Base-by-base conservation (phyloP, 2,888 invertebrate genomes). In the Dascillus cervinus region DNA sequence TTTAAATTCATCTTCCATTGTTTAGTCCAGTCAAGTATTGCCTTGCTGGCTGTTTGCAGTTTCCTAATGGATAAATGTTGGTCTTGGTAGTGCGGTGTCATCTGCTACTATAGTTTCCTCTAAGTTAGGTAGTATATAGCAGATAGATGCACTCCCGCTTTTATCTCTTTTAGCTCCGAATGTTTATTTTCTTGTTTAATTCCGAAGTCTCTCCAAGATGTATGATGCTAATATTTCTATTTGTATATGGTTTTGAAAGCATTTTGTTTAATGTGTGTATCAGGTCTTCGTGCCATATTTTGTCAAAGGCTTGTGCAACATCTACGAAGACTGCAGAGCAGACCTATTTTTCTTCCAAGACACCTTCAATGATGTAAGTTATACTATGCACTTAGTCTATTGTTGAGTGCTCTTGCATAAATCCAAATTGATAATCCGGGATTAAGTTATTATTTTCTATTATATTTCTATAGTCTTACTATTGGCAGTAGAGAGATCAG, bases 251-350 rank as follows among this genome's bases (percentile, higher is more conserved):
- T 17, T 32, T 13, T 27, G 33, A 37, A 17, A 41, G 22, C 5
- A 32, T 8, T 30, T 19, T 32, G 3, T 19, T 37, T 13, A 37
- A n/a, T 32, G 36, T 39, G 14, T 37, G n/a, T n/a, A n/a, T 26
- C 13, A 26, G 9, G 6, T 9, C 13, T 26, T 26, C 26, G 12
- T 26, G 12, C 13, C 26, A 26, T 3, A 26, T 10, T 26, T 26
- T 26, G 9, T 26, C 26, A n/a, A 26, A 13, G 12, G 12, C 24
- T 11, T 24, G 24, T 4, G 11, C n/a, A 4, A 24, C 24, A 26
- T 26, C 26, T 26, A 26, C 3, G 11, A 24, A 24, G 3, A 24
- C 26, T 14, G 13, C 14, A 3, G 13, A 26, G 15, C 26, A 26
- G 13, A 4, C 9, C 15, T 26, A 5, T 9, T 26, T 13, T 26